A percentile compares a stretch with the other conserved stretches of the same genome.
Conservation (phyloP, 2,888 invertebrate species). For the Xanthorhoe spadicearia region DNA sequence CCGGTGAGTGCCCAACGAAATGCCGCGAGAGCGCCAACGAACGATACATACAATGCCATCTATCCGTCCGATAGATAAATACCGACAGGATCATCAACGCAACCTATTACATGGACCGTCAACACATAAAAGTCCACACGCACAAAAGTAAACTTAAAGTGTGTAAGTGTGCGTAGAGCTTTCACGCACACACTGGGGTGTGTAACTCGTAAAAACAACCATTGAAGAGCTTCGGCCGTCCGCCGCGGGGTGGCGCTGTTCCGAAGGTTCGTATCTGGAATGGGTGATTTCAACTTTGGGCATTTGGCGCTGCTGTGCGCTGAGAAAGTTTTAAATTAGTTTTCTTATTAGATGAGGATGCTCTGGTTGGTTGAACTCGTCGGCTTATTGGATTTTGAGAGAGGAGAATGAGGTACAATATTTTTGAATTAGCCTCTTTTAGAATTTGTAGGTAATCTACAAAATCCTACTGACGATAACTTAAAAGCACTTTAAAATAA, state of each 20-base stretch:
- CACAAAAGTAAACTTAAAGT: conserved; percentile 64
- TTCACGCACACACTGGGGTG: conserved; percentile 66
- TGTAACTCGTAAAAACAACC: conserved; percentile 66
- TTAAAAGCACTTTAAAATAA: too few relatives aligned
- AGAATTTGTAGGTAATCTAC: conserved; percentile 18
- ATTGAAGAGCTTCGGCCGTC: conserved; percentile 82
- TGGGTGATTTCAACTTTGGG: conserved; percentile 53
- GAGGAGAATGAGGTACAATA: conserved; percentile 38
- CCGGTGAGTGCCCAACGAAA: conserved; percentile 63
- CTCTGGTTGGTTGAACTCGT: conserved; percentile 50
- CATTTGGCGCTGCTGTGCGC: conserved; percentile 72
- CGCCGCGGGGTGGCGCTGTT: conserved; percentile 80
- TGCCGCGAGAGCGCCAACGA: conserved; percentile 44
- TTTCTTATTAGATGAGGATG: conserved; percentile 63
- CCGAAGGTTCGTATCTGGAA: conserved; percentile 65
- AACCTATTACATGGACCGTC: conserved; percentile 67
- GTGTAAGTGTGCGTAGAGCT: conserved; percentile 71
- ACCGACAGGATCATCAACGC: conserved; percentile 57
- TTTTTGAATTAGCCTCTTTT: conserved; percentile 35
- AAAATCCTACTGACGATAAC: background rate
- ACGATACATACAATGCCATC: conserved; percentile 76
- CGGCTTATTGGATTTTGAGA: conserved; percentile 54
- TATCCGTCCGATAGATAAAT: conserved; percentile 73
- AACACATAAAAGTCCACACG: conserved; percentile 72
- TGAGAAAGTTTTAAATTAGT: conserved; percentile 64